These are phyloP conservation scores for Leptopilina drosophilae DNA, from an alignment of 2,888 invertebrate genomes.

Conservation along the genomic window DNA sequence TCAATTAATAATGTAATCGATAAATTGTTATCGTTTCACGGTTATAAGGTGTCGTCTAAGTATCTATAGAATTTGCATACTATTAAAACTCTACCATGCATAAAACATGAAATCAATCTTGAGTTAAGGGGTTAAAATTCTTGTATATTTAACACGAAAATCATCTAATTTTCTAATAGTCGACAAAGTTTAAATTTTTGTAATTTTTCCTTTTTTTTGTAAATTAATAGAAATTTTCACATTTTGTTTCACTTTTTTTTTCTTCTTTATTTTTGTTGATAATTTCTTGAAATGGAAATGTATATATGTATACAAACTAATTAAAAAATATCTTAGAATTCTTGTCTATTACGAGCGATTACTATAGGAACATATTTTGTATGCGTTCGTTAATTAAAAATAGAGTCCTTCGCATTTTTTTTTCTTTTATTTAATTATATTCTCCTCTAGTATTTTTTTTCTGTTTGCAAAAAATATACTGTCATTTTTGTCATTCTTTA, in stretches of 20 bases:
- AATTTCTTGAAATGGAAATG: background rate
- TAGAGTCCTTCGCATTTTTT: background rate
- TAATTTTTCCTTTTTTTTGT: too few relatives aligned
- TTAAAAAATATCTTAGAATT: background rate
- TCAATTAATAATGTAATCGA: slow-evolving; percentile 10
- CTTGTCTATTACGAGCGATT: slow-evolving; percentile 13
- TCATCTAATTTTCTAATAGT: background rate
- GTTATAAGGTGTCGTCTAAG: slow-evolving; percentile 15
- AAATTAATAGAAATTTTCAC: background rate
- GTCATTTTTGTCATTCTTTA: slow-evolving; percentile 5
- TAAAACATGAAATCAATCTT: slow-evolving; percentile 32
- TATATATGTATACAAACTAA: background rate
- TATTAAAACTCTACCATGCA: slow-evolving; percentile 15
- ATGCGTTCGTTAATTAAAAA: slow-evolving; percentile 16
- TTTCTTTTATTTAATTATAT: background rate
- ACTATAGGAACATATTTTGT: slow-evolving; percentile 16
- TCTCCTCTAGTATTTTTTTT: background rate
- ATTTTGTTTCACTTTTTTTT: background rate
- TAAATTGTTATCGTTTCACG: slow-evolving; percentile 10
- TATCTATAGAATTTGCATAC: slow-evolving; percentile 29
- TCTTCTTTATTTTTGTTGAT: background rate
- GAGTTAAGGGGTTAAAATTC: slow-evolving; percentile 8
- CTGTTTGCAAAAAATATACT: slow-evolving; percentile 23
- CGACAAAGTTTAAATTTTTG: background rate
- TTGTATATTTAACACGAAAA: background rate